Evolutionary conservation across 2,888 invertebrate genomes (phyloP), one percentile per base, ranked within the genome.

Genomic region (Mesorhabditis spiculigera): DNA sequence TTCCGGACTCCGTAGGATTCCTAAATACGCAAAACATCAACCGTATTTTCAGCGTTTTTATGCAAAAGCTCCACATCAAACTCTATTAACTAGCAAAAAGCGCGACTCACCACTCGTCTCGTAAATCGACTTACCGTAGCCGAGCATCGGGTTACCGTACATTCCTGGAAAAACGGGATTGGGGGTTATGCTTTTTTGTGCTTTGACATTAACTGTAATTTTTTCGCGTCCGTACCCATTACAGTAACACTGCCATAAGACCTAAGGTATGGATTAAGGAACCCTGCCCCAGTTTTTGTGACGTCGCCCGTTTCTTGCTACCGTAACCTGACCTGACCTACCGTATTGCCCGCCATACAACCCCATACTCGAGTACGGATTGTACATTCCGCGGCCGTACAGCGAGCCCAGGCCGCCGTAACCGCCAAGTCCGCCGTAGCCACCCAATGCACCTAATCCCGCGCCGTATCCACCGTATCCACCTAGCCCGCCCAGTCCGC

Each of bases 381-480:
- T 50, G 58, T 50, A 50, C 10, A 50, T 10, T 50, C 58, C 58
- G 10, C 58, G 58, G 8, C 58, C 58, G n/a, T 50, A 50, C 58
- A 50, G 58, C 8, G 58, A 50, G 58, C n/a, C n/a, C 58, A 50
- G 8, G 8, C 58, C 58, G n/a, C n/a, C 8, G 58, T 13, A n/a
- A 50, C 10, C 8, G 58, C n/a, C n/a, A 10, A 50, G 8, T 50
- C 58, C 58, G 3, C 58, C 58, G 58, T 50, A 50, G 2, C 58
- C 58, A 50, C 28, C 28, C 28, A 28, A 28, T 28, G 28, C 28
- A 28, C 28, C 28, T 28, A 50, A 3, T 1, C 58, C 58, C n/a
- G n/a, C n/a, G 3, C 58, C 58, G n/a, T 50, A 50, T 50, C 58
- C 58, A 50, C 58, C 58, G 58, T 50, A 50, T 50, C 58, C 58